These are phyloP conservation scores for Formica aserva DNA, from an alignment of 2,888 invertebrate genomes.

Conservation along the genomic window DNA sequence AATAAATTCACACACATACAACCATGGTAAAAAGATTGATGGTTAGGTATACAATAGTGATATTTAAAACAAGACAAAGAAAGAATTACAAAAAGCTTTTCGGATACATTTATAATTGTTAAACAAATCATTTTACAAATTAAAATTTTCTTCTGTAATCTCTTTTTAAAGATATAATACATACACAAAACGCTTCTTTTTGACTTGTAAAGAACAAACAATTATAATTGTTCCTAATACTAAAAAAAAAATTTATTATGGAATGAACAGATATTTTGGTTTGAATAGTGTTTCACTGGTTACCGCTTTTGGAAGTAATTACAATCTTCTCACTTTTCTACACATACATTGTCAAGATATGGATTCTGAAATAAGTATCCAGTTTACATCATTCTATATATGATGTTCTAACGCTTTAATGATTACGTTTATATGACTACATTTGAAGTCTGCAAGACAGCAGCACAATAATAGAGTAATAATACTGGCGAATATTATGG, in stretches of 20 bases:
- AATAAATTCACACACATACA: neutral
- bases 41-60: neutral
- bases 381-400: conserved; percentile 61
- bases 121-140: neutral
- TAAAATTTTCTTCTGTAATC: neutral
- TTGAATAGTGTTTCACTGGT: neutral
- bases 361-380: conserved; percentile 53
- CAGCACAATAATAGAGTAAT: conserved; percentile 80
- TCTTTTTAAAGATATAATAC: neutral
- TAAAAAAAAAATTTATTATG: neutral
- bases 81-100: neutral
- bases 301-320: conserved; percentile 28
- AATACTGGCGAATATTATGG: conserved; percentile 85
- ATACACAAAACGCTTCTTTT: neutral
- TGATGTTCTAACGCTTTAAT: conserved; percentile 62
- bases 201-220: neutral
- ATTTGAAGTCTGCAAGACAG: conserved; percentile 71
- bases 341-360: conserved; percentile 53
- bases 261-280: conserved; percentile 1
- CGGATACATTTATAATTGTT: neutral
- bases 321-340: conserved; percentile 59
- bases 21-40: neutral
- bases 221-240: conserved; percentile 5
- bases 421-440: conserved; percentile 69
- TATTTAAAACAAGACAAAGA: neutral